Evolutionary conservation across 2,888 invertebrate genomes (phyloP), one percentile per base, ranked within the genome.

Genomic region (Scaptomyza polygonia): DNA sequence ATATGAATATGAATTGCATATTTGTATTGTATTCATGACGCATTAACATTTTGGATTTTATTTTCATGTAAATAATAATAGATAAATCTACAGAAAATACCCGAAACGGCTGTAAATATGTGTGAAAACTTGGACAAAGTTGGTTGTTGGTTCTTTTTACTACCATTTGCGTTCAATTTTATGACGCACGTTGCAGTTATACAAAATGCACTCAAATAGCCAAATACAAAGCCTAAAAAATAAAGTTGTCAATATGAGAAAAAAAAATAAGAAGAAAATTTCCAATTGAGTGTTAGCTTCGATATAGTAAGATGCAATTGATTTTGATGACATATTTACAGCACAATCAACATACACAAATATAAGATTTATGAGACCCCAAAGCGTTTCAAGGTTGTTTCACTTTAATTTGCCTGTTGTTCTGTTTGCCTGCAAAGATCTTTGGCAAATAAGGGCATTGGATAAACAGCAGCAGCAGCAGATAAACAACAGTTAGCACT

Each of bases 351-450:
- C 5, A 40, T 5, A 42, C 0, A 3, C 51, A 69, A 53, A 58
- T 67, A 49, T 63, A 71, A 77, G 77, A 79, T 86, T 74, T 71
- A 80, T 69, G 86, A 79, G 84, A 55, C 45, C 48, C 29, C 7
- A 62, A 42, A 51, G 30, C 9, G 11, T 36, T 29, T 36, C 45
- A 83, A 79, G 81, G 84, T 83, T 74, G 77, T 86, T 79, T 68
- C 86, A 77, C 77, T 74, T 79, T 72, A 56, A 42, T 16, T 54
- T 67, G 47, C 39, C 39, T 47, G 53, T 14, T 25, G 12, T 21
- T 27, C 39, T 77, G 65, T 73, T 86, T 80, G 71, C 73, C 57
- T 67, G 80, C 52, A 52, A 83, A 86, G 53, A 68, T 71, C 45
- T 77, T 74, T 51, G 43, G 65, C 68, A 83, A 81, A 81, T 56